Evolutionary conservation across 2,797 vertebrate genomes (phyloP).

Genomic region (Phalanger gymnotis): DNA sequence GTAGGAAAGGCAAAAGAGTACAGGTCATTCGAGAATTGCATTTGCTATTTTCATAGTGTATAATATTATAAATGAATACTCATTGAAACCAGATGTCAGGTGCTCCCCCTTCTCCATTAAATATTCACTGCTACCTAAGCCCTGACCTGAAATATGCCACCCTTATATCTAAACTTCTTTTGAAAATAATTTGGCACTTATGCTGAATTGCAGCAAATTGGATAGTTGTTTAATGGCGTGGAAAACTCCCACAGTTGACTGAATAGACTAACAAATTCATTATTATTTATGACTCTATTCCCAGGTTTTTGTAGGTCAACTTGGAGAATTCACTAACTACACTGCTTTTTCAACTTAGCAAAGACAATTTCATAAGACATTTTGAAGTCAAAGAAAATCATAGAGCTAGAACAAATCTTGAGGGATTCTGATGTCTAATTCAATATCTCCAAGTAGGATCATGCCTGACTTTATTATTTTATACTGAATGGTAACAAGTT

Average conservation of each 20-base stretch:
- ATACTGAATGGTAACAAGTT: constrained; percentile 3
- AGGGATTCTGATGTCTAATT: not conserved
- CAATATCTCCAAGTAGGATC: constrained; percentile 16
- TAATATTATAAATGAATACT: constrained; percentile 34
- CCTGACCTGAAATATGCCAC: constrained; percentile 40
- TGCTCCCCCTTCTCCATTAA: constrained; percentile 31
- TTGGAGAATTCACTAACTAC: constrained; percentile 69
- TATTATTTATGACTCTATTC: constrained; percentile 77
- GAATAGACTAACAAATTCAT: constrained; percentile 65
- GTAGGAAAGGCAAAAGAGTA: not conserved
- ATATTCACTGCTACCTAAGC: constrained; percentile 45
- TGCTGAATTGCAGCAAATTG: constrained; percentile 62
- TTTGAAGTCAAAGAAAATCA: not conserved
- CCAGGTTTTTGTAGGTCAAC: constrained; percentile 61
- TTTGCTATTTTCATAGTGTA: constrained; percentile 40
- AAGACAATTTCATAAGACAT: constrained; percentile 40
- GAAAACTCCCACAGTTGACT: constrained; percentile 66
- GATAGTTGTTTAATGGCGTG: constrained; percentile 74
- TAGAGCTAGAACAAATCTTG: not conserved
- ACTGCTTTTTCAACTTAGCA: constrained; percentile 46
- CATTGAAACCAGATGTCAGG: constrained; percentile 18
- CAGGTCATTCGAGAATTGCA: constrained; percentile 1
- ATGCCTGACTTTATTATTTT: not conserved
- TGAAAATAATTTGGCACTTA: constrained; percentile 54
- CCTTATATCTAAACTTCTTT: constrained; percentile 34